A percentile compares a stretch with the other conserved stretches of the same genome.
Evolutionary conservation across 2,113 vertebrate species (phyloP).

Genomic region (Peromyscus leucopus): DNA sequence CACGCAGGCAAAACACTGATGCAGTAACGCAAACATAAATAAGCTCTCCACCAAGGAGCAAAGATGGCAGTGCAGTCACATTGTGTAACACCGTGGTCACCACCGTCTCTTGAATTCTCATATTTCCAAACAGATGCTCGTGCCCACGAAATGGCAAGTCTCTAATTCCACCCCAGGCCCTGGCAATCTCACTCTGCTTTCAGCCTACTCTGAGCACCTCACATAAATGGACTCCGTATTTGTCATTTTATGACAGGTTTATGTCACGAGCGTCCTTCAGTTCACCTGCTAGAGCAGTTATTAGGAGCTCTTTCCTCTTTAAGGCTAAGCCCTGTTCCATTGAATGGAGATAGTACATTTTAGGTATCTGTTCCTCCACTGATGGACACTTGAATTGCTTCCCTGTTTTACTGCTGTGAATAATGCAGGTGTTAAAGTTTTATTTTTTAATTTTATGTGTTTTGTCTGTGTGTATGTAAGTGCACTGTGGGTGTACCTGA

Average conservation of each 20-base stretch:
- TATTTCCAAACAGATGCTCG: background rate
- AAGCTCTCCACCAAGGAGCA: background rate
- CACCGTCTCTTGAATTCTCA: background rate
- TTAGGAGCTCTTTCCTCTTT: background rate
- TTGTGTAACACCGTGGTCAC: background rate
- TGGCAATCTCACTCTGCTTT: background rate
- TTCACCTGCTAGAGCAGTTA: background rate
- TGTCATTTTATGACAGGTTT: background rate
- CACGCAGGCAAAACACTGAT: background rate
- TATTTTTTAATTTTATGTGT: background rate
- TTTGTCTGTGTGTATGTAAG: background rate
- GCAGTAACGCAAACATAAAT: background rate
- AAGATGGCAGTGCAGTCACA: background rate
- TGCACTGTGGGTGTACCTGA: background rate
- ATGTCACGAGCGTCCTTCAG: background rate
- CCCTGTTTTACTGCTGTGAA: background rate
- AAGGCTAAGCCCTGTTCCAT: background rate
- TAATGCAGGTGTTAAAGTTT: background rate
- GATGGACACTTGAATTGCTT: background rate
- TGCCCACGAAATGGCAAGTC: background rate
- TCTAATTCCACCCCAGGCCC: background rate
- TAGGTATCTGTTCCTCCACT: background rate
- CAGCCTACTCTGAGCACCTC: background rate
- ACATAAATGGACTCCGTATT: background rate
- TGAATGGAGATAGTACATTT: no score